A percentile compares a stretch with the other conserved stretches of the same genome.
phyloP scores from a whole-genome alignment of 2,113 vertebrate genomes.

The Platichthys flesus region DNA sequence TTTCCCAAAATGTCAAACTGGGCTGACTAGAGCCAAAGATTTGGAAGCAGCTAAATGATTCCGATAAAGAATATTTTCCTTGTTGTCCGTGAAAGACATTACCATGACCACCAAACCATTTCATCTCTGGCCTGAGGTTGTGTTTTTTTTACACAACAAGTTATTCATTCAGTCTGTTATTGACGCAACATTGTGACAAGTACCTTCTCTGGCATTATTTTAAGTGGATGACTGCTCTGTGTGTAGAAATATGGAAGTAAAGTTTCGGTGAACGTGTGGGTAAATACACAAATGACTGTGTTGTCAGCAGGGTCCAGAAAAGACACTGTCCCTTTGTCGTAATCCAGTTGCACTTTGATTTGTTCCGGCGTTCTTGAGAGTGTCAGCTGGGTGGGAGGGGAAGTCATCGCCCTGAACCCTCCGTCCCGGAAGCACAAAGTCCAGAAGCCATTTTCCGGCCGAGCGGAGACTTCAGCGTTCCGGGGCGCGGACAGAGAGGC shows the following conservation, averaged over 20 bases:
- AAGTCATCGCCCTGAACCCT: slow-evolving; percentile 77
- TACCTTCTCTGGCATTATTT: slow-evolving; percentile 71
- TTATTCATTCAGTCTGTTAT: slow-evolving; percentile 3
- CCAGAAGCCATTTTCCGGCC: slow-evolving; percentile 83
- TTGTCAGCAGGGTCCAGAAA: slow-evolving; percentile 68
- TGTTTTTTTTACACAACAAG: neutral
- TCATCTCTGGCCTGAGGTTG: neutral
- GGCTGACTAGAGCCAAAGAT: no score
- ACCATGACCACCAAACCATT: neutral
- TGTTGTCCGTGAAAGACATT: no score
- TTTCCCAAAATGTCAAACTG: no score
- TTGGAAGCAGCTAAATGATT: no score
- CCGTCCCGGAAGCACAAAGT: slow-evolving; percentile 78
- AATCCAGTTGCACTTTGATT: slow-evolving; percentile 77
- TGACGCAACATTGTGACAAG: slow-evolving; percentile 62
- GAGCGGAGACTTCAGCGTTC: slow-evolving; percentile 64
- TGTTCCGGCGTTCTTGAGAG: slow-evolving; percentile 56
- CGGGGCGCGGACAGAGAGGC: slow-evolving; percentile 69
- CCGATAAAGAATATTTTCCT: no score
- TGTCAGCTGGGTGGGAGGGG: slow-evolving; percentile 61
- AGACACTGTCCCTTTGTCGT: slow-evolving; percentile 70
- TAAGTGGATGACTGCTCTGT: slow-evolving; percentile 71
- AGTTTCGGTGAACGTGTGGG: slow-evolving; percentile 68
- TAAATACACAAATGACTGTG: slow-evolving; percentile 66
- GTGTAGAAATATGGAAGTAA: slow-evolving; percentile 82